Evolutionary conservation across 2,888 invertebrate genomes (phyloP).

Genomic region (Lissonota sp.): DNA sequence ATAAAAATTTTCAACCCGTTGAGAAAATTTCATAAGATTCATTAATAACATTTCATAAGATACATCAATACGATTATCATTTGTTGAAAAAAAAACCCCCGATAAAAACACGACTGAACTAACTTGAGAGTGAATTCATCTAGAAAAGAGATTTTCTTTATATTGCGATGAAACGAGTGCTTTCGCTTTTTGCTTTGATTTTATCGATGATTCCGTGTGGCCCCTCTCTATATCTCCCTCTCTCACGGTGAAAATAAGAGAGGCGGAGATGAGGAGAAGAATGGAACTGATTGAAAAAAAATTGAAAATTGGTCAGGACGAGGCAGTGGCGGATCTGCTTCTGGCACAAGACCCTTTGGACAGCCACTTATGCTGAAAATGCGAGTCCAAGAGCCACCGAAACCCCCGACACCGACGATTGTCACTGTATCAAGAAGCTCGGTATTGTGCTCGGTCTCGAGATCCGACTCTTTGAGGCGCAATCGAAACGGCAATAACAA

Average conservation of each 20-base stretch:
- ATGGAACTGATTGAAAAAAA: conserved; percentile 41
- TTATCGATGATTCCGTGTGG: conserved; percentile 49
- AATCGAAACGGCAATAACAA: conserved; percentile 83
- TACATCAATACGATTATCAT: too few species aligned
- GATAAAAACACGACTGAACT: conserved; percentile 39
- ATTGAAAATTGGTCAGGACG: conserved; percentile 72
- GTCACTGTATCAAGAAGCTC: conserved; percentile 73
- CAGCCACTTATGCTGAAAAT: conserved; percentile 89
- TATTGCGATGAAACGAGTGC: conserved; percentile 18
- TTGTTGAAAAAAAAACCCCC: background rate
- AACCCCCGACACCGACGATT: conserved; percentile 63
- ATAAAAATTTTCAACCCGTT: too few species aligned
- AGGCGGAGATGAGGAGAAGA: conserved; percentile 7
- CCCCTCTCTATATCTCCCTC: conserved; percentile 2
- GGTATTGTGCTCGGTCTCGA: conserved; percentile 63
- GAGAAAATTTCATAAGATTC: too few species aligned
- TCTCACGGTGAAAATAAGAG: conserved; percentile 8
- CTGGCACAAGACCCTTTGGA: conserved; percentile 90
- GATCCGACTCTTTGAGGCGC: conserved; percentile 67
- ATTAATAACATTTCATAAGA: too few species aligned
- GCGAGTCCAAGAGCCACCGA: conserved; percentile 66
- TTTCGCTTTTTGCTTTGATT: conserved; percentile 55
- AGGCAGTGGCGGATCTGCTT: conserved; percentile 83
- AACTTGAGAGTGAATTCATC: conserved; percentile 35
- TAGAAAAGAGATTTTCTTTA: conserved; percentile 57